These are phyloP conservation scores for Tenthredo notha DNA, from an alignment of 2,888 invertebrate genomes.

Conservation along the genomic window DNA sequence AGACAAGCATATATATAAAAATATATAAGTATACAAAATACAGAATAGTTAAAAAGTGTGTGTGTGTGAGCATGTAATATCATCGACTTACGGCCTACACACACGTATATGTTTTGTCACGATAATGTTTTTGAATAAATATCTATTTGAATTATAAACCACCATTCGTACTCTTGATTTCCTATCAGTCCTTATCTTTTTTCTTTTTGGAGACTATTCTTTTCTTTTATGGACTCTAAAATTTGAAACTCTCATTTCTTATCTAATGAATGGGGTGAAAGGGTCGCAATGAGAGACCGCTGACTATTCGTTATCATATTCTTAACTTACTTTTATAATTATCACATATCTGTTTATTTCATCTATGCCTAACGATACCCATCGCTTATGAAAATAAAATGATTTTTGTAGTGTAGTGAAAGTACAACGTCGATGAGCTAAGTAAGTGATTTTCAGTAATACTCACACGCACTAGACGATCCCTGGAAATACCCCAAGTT, in stretches of 20 bases:
- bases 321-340: neutral
- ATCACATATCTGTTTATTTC: neutral
- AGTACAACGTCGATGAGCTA: neutral
- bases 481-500: neutral
- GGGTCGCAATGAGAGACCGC: neutral
- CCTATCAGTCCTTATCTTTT: neutral
- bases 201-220: neutral
- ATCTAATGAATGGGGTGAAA: neutral
- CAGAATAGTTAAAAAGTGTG: conserved; percentile 59
- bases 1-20: conserved; percentile 47
- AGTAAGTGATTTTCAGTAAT: neutral
- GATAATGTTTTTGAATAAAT: conserved; percentile 76
- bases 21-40: conserved; percentile 46
- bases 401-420: neutral
- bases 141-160: conserved; percentile 73
- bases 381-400: neutral
- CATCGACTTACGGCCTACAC: conserved; percentile 58
- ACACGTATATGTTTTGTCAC: conserved; percentile 74
- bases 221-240: neutral
- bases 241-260: neutral
- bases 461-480: neutral
- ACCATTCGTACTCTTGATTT: conserved; percentile 15
- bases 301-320: neutral
- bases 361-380: neutral
- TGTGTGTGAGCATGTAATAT: conserved; percentile 66